Base-by-base conservation (phyloP, 2,888 invertebrate species). In the Dioctria linearis region DNA sequence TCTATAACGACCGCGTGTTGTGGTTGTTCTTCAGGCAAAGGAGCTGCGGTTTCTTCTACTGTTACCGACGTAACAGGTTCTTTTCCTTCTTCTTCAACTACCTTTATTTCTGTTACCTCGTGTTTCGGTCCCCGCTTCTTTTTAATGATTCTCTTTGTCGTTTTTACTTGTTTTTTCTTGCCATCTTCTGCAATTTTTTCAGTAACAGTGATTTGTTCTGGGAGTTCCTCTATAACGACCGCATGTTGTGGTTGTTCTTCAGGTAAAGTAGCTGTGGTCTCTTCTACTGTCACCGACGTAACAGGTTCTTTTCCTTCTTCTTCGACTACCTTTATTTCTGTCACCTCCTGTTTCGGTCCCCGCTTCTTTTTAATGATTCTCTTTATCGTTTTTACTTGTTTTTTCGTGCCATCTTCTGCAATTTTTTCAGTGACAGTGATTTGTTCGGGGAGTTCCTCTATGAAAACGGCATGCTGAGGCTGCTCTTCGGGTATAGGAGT, bases 361-460 rank as follows among this genome's bases (percentile, higher is more conserved):
- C 80, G 81, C 6, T 73, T 73, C 75, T 82, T 83, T 39, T 81
- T 82, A 3, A 88, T 88, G 0, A 87, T 83, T 0, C 88, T 88
- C 73, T 87, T 90, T 6, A 87, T 88, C 0, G 86, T 87, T n/a
- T 85, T 86, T 5, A 85, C 86, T 83, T 86, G 86, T 37, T 85
- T 86, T 0, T 86, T 84, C 65, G 86, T 87, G 1, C 87, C 87
- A 80, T 87, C 86, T 49, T 85, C 90, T 2, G 88, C 87, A 2
- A 90, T 85, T 3, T 81, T 85, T 13, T 90, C 90, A 2, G 88
- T 87, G 1, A 90, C 85, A 49, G 88, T 87, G 0, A 89, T 82
- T 73, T 82, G 79, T 39, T 83, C 82, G n/a, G 84, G 80, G 59
- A 83, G 75, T 82, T 84, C 83, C 46, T 82, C 42, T 11, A 85